phyloP scores from a whole-genome alignment of 2,797 vertebrate species.

The Neomorphus geoffroyi region DNA sequence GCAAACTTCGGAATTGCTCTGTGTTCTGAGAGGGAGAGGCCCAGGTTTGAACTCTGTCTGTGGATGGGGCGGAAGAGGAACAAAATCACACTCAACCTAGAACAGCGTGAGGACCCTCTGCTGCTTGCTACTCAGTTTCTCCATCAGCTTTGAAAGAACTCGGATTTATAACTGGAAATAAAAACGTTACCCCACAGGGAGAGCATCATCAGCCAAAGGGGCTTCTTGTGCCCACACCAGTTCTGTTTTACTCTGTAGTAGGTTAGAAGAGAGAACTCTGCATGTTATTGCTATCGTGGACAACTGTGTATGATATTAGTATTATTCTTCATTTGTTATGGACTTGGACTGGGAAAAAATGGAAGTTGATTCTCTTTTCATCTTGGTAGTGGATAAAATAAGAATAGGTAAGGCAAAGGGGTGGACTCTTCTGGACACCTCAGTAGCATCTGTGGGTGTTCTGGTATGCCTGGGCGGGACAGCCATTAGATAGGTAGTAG shows the following conservation, averaged over 20 bases:
- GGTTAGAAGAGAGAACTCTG: not conserved
- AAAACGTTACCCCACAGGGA: not conserved
- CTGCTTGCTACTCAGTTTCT: not conserved
- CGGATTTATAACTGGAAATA: not conserved
- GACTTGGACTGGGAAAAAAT: not conserved
- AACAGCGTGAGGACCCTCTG: not conserved
- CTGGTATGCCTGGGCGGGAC: not conserved
- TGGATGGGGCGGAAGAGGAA: not conserved
- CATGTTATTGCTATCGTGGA: not conserved
- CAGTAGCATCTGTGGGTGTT: not conserved
- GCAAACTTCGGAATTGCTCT: not conserved
- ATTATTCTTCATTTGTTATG: not conserved
- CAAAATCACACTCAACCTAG: not conserved
- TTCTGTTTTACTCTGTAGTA: not conserved
- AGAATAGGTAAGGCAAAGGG: not conserved
- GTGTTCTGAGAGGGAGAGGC: not conserved
- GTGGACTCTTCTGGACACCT: not conserved
- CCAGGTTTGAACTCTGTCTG: not conserved
- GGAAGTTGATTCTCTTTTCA: not conserved
- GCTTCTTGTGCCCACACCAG: not conserved
- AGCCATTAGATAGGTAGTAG: not conserved
- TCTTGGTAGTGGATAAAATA: not conserved
- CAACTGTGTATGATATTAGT: not conserved
- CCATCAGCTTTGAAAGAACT: not conserved
- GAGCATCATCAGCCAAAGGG: not conserved